phyloP scores from a whole-genome alignment of 2,888 invertebrate genomes.

The Dinocampus coccinellae region DNA sequence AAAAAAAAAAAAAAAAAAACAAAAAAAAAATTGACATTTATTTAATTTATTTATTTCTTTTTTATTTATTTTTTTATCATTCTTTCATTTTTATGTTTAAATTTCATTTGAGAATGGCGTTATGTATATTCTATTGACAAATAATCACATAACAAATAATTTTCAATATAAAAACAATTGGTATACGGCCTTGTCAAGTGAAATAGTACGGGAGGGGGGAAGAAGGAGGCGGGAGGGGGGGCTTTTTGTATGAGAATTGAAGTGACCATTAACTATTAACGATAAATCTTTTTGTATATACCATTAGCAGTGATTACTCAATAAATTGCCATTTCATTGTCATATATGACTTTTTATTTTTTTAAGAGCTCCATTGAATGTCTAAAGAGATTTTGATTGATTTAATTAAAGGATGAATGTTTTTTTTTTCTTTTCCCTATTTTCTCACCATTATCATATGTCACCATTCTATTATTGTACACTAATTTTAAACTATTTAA shows the following conservation, averaged over 20 bases:
- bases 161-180: neutral
- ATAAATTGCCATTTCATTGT: neutral
- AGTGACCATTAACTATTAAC: neutral
- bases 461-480: neutral
- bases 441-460: neutral
- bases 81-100: neutral
- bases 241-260: neutral
- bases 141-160: neutral
- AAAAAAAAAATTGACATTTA: too few species aligned
- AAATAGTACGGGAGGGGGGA: neutral
- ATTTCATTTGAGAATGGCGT: neutral
- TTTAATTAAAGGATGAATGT: neutral
- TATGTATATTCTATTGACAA: neutral
- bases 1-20: too few species aligned
- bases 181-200: neutral
- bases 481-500: neutral
- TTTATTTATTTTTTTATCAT: neutral
- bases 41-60: neutral
- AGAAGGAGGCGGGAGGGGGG: too few species aligned
- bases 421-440: neutral
- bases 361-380: neutral
- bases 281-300: slow-evolving; percentile 1
- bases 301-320: neutral
- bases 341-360: neutral
- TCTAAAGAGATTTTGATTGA: slow-evolving; percentile 2